phyloP scores from a whole-genome alignment of 2,888 invertebrate genomes.

The Proisotoma minuta region DNA sequence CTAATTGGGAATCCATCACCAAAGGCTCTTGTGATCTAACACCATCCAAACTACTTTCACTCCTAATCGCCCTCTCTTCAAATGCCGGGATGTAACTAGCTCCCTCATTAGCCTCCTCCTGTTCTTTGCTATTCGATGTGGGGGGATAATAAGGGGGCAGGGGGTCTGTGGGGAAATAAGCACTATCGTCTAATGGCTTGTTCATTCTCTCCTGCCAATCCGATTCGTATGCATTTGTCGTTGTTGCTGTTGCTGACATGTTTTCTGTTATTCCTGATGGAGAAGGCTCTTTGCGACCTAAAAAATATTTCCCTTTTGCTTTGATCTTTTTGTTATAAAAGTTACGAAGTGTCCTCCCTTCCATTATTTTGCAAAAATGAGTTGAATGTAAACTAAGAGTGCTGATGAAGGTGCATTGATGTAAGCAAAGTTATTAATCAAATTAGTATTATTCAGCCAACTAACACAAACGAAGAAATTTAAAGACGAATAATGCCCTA shows the following conservation, averaged over 20 bases:
- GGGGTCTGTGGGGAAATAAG: conserved; percentile 30
- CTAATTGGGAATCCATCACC: conserved; percentile 11
- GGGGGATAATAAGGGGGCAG: conserved; percentile 9
- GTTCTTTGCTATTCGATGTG: neutral
- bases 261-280: neutral
- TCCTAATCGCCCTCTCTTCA: neutral
- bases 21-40: conserved; percentile 3
- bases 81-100: no score
- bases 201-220: conserved; percentile 47
- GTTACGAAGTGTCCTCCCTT: no score
- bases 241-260: neutral
- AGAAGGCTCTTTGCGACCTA: conserved; percentile 25
- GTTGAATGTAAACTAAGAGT: no score
- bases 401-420: no score
- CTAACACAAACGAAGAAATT: no score
- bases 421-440: no score
- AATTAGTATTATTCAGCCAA: no score
- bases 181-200: conserved; percentile 41
- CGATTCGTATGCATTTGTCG: conserved; percentile 14
- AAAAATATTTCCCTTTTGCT: conserved; percentile 23
- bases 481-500: no score
- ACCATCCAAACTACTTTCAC: neutral
- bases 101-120: neutral
- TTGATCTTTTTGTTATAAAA: no score
- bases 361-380: no score